Percentiles rank a stretch among this genome's conserved stretches.
Evolutionary conservation across 2,797 vertebrate genomes (phyloP).

Genomic region (Ataeniobius toweri): DNA sequence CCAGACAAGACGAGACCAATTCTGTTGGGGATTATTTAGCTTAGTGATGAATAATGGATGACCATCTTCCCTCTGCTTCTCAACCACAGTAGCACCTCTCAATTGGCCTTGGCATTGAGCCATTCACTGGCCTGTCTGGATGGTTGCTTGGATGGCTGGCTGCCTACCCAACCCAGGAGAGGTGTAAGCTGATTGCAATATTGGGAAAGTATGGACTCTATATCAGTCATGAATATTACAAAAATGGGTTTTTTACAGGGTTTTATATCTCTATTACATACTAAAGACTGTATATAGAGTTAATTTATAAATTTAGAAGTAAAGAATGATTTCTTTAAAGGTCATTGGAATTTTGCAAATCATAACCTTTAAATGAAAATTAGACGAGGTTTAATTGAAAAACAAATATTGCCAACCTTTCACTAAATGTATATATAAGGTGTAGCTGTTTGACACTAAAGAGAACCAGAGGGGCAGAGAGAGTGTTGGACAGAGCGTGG

Average conservation of each 20-base stretch:
- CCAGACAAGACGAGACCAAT: slow-evolving; percentile 81
- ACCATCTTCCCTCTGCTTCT: slow-evolving; percentile 83
- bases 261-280: slow-evolving; percentile 7
- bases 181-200: slow-evolving; percentile 63
- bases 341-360: neutral
- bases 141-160: slow-evolving; percentile 61
- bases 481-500: slow-evolving; percentile 75
- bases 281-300: neutral
- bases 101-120: slow-evolving; percentile 82
- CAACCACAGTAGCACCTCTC: slow-evolving; percentile 78
- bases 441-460: slow-evolving; percentile 56
- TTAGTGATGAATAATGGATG: slow-evolving; percentile 86
- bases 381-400: neutral
- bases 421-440: slow-evolving; percentile 47
- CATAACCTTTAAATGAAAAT: neutral
- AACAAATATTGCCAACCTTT: slow-evolving; percentile 33
- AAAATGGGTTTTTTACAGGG: neutral
- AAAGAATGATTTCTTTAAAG: neutral
- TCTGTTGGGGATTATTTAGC: slow-evolving; percentile 84
- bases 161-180: slow-evolving; percentile 61
- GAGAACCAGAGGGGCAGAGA: slow-evolving; percentile 53
- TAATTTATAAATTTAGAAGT: neutral
- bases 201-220: slow-evolving; percentile 62
- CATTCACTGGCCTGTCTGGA: slow-evolving; percentile 77
- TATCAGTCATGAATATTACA: slow-evolving; percentile 41